Evolutionary conservation across 1,140 invertebrate genomes (phyloP).

Genomic region (Drosophila busckii): DNA sequence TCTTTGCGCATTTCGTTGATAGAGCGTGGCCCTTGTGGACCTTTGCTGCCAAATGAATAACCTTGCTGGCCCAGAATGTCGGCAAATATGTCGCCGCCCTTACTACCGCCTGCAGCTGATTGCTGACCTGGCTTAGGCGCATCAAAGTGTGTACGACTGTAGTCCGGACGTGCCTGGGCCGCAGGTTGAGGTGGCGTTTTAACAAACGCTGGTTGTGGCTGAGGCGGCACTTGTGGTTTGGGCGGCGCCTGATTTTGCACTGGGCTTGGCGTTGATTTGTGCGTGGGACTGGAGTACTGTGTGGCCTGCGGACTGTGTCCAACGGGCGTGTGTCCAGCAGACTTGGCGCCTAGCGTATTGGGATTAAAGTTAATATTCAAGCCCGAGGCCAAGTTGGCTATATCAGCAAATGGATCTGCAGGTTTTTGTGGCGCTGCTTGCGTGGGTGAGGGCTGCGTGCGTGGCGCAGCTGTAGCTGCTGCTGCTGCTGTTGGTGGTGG

Average conservation of each 20-base stretch:
- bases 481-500: too few species aligned
- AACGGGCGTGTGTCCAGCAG: constrained; percentile 46
- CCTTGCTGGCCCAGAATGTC: constrained; percentile 93
- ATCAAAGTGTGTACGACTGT: constrained; percentile 86
- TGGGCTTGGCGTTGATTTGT: constrained; percentile 28
- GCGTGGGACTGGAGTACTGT: constrained; percentile 78
- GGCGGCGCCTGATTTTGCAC: constrained; percentile 28
- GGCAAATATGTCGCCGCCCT: constrained; percentile 88
- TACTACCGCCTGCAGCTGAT: constrained; percentile 58
- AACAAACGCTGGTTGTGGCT: constrained; percentile 19
- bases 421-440: constrained; percentile 52
- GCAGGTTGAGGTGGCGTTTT: constrained; percentile 13
- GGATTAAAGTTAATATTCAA: constrained; percentile 74
- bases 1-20: constrained; percentile 96
- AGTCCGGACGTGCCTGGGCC: constrained; percentile 79
- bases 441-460: constrained; percentile 51
- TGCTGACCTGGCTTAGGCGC: constrained; percentile 71
- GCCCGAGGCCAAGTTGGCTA: constrained; percentile 79
- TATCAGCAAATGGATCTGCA: constrained; percentile 81
- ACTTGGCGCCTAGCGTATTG: constrained; percentile 56
- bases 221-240: constrained; percentile 11
- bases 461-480: constrained; percentile 57
- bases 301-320: constrained; percentile 71
- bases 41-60: constrained; percentile 89
- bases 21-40: constrained; percentile 89